A percentile compares a stretch with the other conserved stretches of the same genome.
Evolutionary conservation across 2,888 invertebrate species (phyloP).

Genomic region (Andricus curvator): DNA sequence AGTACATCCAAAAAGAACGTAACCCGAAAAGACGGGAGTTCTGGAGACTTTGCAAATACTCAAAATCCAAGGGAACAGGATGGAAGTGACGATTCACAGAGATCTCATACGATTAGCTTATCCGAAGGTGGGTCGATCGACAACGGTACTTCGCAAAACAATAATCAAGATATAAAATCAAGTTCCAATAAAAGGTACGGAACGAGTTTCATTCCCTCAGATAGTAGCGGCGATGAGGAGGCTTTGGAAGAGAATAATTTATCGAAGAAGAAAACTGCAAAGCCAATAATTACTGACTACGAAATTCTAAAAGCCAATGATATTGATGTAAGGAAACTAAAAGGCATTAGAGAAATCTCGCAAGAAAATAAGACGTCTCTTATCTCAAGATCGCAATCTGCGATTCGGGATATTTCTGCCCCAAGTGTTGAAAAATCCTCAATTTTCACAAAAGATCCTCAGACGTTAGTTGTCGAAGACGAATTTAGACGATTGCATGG

Average conservation of each 20-base stretch:
- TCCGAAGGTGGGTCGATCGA: background rate
- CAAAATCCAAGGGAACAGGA: background rate
- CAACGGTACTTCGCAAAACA: background rate
- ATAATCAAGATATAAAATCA: background rate
- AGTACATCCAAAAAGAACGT: background rate
- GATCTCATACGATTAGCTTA: background rate
- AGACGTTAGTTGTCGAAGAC: background rate
- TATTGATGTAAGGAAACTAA: background rate
- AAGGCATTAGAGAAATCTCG: background rate
- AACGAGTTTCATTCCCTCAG: background rate
- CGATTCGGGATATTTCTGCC: background rate
- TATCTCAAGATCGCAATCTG: background rate
- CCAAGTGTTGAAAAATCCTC: background rate
- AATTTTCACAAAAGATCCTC: background rate
- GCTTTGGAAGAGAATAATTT: background rate
- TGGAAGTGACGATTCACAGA: background rate
- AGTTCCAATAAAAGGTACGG: background rate
- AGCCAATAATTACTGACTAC: background rate
- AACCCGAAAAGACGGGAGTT: background rate
- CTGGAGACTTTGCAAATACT: background rate
- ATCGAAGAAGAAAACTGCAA: background rate
- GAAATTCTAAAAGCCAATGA: background rate
- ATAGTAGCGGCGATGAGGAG: background rate
- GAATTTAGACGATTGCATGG: slow-evolving; percentile 4
- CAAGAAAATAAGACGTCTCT: background rate